Base-by-base conservation (phyloP, 2,888 invertebrate species). In the Acanthococcus lagerstroemiae region DNA sequence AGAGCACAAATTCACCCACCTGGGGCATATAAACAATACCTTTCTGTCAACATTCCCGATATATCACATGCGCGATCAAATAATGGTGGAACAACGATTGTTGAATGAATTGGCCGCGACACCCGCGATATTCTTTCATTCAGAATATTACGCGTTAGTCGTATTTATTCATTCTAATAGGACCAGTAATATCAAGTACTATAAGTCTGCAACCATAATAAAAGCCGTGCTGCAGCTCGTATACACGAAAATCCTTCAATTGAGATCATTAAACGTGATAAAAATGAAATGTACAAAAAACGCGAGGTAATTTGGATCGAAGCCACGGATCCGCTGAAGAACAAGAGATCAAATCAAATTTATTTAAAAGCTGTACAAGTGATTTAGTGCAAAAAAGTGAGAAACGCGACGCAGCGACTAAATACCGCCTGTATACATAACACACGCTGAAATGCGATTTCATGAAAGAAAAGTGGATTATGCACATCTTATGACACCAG, bases 391-490 rank as follows among this genome's bases (percentile, higher is more conserved):
- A 25, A 25, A 57, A 46, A 57, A 19, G 4, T 19, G 22, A 7
- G 17, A 48, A 48, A 48, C 6, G 12, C 15, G 48, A 48, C 48
- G 9, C 55, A 24, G 19, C 26, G 27, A 19, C 26, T 26, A 55
- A 56, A 56, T 22, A 24, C 45, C 46, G 24, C 45, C 21, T 22
- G 45, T 57, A 21, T 25, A 45, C 21, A 57, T 45, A 57, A 24
- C 21, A 57, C 57, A 57, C 52, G 52, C 45, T 57, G 44, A 45
- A 37, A 24, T 57, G 57, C 24, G 57, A 44, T 57, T 19, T 19
- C 44, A n/a, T 45, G 45, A 45, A 57, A 57, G 45, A 57, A 44
- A 57, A 56, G 57, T 57, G 57, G 57, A 57, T 57, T 56, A 56
- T 37, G 37, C 21, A 56, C 22, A 15, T n/a, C n/a, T n/a, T n/a